Evolutionary conservation across 1,140 invertebrate genomes (phyloP).

Genomic region (Drosophila sp.): DNA sequence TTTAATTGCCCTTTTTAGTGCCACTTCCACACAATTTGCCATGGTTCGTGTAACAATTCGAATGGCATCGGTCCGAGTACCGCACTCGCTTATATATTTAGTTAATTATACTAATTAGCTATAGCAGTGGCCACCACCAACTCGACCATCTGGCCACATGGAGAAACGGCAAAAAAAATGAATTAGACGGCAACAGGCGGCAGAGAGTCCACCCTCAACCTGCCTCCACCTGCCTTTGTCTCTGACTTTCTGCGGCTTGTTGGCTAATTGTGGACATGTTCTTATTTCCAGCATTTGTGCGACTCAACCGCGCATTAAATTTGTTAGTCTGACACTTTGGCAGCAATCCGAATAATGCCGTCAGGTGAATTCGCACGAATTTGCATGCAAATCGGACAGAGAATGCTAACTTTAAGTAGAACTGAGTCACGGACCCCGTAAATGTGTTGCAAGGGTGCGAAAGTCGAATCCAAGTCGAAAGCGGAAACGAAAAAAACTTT

Average conservation of each 20-base stretch:
- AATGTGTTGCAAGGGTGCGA: conserved; percentile 23
- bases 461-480: background rate
- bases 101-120: conserved; percentile 82
- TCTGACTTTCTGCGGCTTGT: conserved; percentile 32
- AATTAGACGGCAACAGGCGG: conserved; percentile 33
- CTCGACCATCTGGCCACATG: conserved; percentile 57
- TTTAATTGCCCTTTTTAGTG: conserved; percentile 81
- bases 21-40: conserved; percentile 80
- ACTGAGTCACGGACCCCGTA: conserved; percentile 39
- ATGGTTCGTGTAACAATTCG: conserved; percentile 78
- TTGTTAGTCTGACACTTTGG: conserved; percentile 59
- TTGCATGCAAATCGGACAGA: conserved; percentile 52
- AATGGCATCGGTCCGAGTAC: conserved; percentile 47
- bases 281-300: conserved; percentile 41
- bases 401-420: conserved; percentile 45
- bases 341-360: background rate
- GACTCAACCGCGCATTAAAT: conserved; percentile 56
- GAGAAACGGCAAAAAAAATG: conserved; percentile 41
- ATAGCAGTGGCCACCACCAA: conserved; percentile 49
- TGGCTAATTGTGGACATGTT: conserved; percentile 57
- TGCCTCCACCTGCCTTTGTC: conserved; percentile 9
- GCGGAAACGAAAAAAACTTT: background rate
- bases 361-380: conserved; percentile 28
- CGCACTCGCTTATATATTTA: conserved; percentile 72
- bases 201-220: conserved; percentile 28